A percentile compares a stretch with the other conserved stretches of the same genome.
Conservation (phyloP, 2,113 vertebrate genomes). For the Python bivittatus region DNA sequence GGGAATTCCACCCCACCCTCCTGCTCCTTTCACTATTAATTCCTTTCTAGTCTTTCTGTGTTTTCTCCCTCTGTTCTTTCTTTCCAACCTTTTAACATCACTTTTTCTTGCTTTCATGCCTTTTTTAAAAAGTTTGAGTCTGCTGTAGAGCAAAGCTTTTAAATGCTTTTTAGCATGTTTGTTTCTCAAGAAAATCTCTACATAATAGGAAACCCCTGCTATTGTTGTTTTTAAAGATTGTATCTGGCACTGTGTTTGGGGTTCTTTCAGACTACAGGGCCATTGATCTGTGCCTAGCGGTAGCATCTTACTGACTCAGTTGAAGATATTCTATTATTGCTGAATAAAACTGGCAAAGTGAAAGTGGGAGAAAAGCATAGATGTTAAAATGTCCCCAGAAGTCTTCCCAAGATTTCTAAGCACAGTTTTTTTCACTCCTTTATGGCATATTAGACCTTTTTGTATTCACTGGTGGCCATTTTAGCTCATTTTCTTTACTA, state of each 20-base stretch:
- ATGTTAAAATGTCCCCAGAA: background rate
- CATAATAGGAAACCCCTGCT: background rate
- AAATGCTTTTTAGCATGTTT: background rate
- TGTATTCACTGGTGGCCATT: background rate
- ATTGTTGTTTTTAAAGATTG: background rate
- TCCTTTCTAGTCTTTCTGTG: background rate
- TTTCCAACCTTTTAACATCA: background rate
- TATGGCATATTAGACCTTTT: background rate
- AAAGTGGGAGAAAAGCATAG: background rate
- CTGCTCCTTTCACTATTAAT: background rate
- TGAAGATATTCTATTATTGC: background rate
- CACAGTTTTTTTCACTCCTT: background rate
- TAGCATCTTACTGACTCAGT: background rate
- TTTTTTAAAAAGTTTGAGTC: background rate
- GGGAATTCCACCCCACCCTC: background rate
- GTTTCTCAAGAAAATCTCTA: background rate
- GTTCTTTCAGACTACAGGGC: background rate
- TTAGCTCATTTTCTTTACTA: background rate
- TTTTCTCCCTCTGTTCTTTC: background rate
- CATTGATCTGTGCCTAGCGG: background rate
- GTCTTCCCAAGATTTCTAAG: background rate
- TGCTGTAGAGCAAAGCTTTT: background rate
- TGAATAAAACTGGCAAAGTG: background rate
- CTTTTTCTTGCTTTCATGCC: background rate
- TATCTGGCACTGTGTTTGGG: background rate